Conservation (phyloP, 2,113 vertebrate species). For the Mesembrinibis cayennensis region DNA sequence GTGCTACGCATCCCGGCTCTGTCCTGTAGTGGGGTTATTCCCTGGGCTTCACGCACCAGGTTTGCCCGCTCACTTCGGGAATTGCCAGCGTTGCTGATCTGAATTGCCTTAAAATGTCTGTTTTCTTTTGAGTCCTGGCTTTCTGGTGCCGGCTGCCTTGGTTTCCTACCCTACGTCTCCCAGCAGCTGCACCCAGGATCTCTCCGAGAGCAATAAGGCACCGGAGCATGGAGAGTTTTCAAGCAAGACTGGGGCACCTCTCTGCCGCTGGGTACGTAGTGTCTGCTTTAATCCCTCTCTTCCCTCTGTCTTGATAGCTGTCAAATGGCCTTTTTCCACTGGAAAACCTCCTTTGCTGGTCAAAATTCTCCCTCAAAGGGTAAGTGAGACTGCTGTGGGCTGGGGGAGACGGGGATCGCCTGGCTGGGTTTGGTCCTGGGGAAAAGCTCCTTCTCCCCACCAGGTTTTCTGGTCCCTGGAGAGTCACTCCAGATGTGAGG, state of each 20-base stretch:
- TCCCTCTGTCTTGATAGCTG: background rate
- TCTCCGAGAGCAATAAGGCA: background rate
- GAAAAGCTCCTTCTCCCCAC: background rate
- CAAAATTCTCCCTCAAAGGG: background rate
- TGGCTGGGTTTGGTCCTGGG: background rate
- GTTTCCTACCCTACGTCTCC: background rate
- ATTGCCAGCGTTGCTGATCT: background rate
- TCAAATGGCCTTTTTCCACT: background rate
- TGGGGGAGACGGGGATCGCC: background rate
- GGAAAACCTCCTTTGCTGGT: background rate
- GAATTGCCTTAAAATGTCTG: background rate
- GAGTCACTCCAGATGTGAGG: background rate
- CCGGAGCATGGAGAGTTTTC: background rate
- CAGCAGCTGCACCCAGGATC: background rate
- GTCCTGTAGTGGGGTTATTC: background rate
- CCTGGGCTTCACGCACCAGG: background rate
- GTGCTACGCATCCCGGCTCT: background rate
- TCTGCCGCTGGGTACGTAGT: constrained; percentile 42
- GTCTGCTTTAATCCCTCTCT: background rate
- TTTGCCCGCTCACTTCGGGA: background rate
- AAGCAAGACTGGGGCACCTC: background rate
- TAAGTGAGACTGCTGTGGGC: background rate
- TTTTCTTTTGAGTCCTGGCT: background rate
- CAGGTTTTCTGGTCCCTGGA: background rate
- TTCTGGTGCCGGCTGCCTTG: background rate